Conservation (phyloP, 2,888 invertebrate genomes). For the Mythimna albipuncta region DNA sequence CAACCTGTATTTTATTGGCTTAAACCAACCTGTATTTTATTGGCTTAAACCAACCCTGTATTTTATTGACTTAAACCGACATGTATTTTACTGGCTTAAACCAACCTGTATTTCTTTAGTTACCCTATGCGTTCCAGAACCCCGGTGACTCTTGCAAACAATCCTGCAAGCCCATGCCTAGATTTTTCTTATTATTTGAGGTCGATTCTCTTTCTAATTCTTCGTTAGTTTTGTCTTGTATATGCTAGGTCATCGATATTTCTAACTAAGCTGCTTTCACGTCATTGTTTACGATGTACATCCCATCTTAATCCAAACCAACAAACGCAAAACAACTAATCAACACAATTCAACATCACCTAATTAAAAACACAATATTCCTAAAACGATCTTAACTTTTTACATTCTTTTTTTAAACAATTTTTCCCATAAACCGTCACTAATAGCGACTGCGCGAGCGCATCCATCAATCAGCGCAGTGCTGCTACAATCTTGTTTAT, state of each 20-base stretch:
- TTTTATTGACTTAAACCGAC: too few relatives aligned
- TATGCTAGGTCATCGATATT: background rate
- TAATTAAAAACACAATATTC: slow-evolving; percentile 74
- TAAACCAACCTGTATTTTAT: too few relatives aligned
- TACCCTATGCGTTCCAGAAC: too few relatives aligned
- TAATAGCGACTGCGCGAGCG: slow-evolving; percentile 80
- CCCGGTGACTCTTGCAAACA: too few relatives aligned
- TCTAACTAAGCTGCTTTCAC: background rate
- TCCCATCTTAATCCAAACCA: background rate
- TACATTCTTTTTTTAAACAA: slow-evolving; percentile 65
- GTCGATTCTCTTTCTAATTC: background rate
- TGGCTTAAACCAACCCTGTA: too few relatives aligned
- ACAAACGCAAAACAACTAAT: slow-evolving; percentile 19
- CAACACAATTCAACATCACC: slow-evolving; percentile 39
- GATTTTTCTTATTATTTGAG: background rate
- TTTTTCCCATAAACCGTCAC: slow-evolving; percentile 83
- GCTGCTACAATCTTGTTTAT: slow-evolving; percentile 88
- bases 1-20: too few relatives aligned
- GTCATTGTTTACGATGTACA: background rate
- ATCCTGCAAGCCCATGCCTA: too few relatives aligned
- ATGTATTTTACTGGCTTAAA: too few relatives aligned
- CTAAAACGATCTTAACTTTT: slow-evolving; percentile 64
- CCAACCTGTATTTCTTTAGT: too few relatives aligned
- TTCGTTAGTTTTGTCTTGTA: background rate
- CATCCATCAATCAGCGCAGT: slow-evolving; percentile 82